These are phyloP conservation scores for Apodemia hepburni DNA, from an alignment of 2,888 invertebrate species.

Conservation along the genomic window DNA sequence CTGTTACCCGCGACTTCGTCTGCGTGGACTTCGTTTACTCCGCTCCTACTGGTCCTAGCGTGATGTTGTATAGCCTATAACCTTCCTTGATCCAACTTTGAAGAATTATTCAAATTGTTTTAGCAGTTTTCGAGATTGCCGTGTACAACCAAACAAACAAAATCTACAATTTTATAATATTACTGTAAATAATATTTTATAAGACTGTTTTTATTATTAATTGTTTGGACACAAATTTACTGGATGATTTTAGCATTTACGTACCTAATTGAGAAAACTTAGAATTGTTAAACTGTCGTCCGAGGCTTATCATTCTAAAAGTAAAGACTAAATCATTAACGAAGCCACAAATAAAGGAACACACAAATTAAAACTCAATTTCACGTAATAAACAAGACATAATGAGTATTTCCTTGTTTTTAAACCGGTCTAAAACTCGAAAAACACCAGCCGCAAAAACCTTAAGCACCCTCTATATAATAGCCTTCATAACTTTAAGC, in stretches of 20 bases:
- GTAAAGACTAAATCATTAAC: not conserved
- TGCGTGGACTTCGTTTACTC: too few species aligned
- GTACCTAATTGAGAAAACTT: not conserved
- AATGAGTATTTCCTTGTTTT: not conserved
- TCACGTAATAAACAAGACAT: not conserved
- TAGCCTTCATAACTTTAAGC: constrained; percentile 10
- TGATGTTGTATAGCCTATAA: too few species aligned
- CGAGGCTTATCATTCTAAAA: not conserved
- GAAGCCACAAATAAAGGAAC: not conserved
- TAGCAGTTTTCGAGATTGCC: too few species aligned
- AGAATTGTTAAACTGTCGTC: not conserved
- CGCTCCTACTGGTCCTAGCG: too few species aligned
- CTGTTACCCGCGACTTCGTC: too few species aligned
- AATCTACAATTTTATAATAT: too few species aligned
- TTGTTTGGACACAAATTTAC: not conserved
- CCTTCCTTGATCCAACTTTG: too few species aligned
- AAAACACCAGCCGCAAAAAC: constrained; percentile 5
- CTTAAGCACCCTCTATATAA: constrained; percentile 1
- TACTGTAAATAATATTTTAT: too few species aligned
- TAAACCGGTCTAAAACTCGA: not conserved
- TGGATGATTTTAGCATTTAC: not conserved
- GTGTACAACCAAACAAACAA: too few species aligned
- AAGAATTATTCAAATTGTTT: too few species aligned
- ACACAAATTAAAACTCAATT: not conserved
- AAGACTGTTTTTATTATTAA: not conserved